Evolutionary conservation across 1,140 invertebrate genomes (phyloP), one percentile per base, ranked within the genome.

Genomic region (Nephotettix cincticeps): DNA sequence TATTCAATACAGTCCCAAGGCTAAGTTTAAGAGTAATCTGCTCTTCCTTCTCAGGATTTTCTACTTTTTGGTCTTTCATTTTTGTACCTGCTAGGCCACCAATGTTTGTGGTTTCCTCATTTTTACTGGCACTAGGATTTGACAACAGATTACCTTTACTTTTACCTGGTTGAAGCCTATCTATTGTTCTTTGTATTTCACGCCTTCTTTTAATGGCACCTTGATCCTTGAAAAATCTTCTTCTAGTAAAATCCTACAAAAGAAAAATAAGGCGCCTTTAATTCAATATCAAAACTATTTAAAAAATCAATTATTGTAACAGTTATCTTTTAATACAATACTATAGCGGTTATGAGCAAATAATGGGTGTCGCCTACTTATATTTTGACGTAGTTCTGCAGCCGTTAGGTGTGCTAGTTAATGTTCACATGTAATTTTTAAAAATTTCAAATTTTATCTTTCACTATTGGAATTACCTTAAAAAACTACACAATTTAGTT

Each of bases 111-210:
- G 32, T 45, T 43, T 70, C 56, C 23, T 73, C 68, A 29, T 72
- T 69, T 43, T 71, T 68, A 47, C 71, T 75, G 47, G 75, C 73
- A 40, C 28, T 43, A 36, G 43, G 81, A 56, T 85, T 84, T 25
- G 83, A 75, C 17, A 93, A 81, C n/a, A 93, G 82, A 83, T 93
- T 94, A 1, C 92, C 91, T 82, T 93, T 93, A 74, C 91, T 90
- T 82, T 94, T 93, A 2, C 91, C 92, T 9, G 91, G 92, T 76
- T 94, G 92, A 25, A 94, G 79, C 51, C 92, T 82, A 71, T 93
- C 91, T 69, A 93, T 94, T 1, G 91, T 93, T 72, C 91, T 83
- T 79, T 93, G 91, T 64, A 92, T 84, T 81, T 93, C 91, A 75
- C 89, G 85, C 78, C 89, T 86, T 78, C 87, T 86, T 73, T 78